Base-by-base conservation (phyloP, 1,140 invertebrate genomes). In the Tetragnatha versicolor region DNA sequence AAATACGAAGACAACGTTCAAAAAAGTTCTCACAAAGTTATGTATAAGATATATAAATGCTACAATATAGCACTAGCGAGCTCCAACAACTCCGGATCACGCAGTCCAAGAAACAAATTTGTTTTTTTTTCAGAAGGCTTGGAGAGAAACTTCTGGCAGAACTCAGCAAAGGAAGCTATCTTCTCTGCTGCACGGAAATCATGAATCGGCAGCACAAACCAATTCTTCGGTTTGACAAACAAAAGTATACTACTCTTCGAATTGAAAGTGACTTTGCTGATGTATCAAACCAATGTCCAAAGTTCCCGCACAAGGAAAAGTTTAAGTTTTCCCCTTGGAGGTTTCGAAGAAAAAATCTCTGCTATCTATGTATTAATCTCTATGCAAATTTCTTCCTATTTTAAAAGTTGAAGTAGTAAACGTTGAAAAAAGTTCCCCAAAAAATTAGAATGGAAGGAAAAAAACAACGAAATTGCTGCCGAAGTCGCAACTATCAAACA, bases 401-500 rank as follows among this genome's bases (percentile, higher is more conserved):
- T 51, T 20, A 45, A 53, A n/a, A 65, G 73, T 77, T 66, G 55
- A 77, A 77, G 45, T 65, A 39, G 60, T 49, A 65, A 77, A 65
- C 42, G 33, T 58, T 42, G 35, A 77, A 66, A 65, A 77, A 77
- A 31, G 73, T 33, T 65, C 55, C 37, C 73, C 39, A 77, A 77
- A 77, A 60, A 69, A 81, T 78, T 53, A 81, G 73, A 81, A 73
- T 45, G 79, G n/a, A 76, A 81, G 35, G 42, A 81, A 81, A 78
- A 81, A 66, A 78, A 66, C 53, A 80, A 78, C 63, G 79, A 81
- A 81, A 81, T 78, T 60, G 68, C 73, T 68, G 79, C 63, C 75
- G 63, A 78, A 81, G 63, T 81, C 75, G 63, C 75, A 66, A 66
- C 77, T 81, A 81, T 78, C 75, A 78, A 81, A 81, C 79, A 60